Evolutionary conservation across 2,888 invertebrate genomes (phyloP).

Genomic region (Chamaedrilus cognettii): DNA sequence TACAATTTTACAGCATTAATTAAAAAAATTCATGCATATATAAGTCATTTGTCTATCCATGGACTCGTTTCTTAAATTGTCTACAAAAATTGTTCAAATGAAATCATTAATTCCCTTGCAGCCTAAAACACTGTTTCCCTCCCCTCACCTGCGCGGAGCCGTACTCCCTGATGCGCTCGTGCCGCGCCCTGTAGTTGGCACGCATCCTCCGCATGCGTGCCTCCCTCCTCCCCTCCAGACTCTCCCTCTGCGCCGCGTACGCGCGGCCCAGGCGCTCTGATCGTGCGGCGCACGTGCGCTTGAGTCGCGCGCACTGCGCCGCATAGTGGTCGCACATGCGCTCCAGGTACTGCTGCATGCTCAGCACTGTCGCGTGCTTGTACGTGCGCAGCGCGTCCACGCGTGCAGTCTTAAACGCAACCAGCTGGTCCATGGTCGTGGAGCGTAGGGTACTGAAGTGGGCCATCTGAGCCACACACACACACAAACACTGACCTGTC

Average conservation of each 20-base stretch:
- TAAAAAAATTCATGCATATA: no score
- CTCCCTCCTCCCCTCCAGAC: conserved; percentile 89
- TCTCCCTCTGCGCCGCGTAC: conserved; percentile 84
- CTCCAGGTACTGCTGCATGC: conserved; percentile 62
- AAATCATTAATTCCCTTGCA: no score
- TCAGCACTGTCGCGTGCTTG: conserved; percentile 42
- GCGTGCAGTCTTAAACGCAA: conserved; percentile 49
- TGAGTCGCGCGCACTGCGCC: conserved; percentile 82
- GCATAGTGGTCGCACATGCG: conserved; percentile 88
- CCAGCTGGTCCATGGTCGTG: conserved; percentile 47
- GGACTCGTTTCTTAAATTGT: background rate
- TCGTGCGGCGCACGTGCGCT: conserved; percentile 91
- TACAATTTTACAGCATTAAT: no score
- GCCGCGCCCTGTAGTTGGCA: conserved; percentile 93
- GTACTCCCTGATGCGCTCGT: conserved; percentile 91
- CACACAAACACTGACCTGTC: no score
- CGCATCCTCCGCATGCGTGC: conserved; percentile 88
- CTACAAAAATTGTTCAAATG: no score
- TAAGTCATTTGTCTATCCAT: no score
- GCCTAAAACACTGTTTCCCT: no score
- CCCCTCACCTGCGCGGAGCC: conserved; percentile 70
- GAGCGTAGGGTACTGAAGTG: conserved; percentile 52
- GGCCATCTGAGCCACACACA: conserved; percentile 47
- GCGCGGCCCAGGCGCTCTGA: conserved; percentile 92
- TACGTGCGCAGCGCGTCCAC: conserved; percentile 50